Evolutionary conservation across 2,888 invertebrate species (phyloP).

Genomic region (Pristionchus maxplancki): DNA sequence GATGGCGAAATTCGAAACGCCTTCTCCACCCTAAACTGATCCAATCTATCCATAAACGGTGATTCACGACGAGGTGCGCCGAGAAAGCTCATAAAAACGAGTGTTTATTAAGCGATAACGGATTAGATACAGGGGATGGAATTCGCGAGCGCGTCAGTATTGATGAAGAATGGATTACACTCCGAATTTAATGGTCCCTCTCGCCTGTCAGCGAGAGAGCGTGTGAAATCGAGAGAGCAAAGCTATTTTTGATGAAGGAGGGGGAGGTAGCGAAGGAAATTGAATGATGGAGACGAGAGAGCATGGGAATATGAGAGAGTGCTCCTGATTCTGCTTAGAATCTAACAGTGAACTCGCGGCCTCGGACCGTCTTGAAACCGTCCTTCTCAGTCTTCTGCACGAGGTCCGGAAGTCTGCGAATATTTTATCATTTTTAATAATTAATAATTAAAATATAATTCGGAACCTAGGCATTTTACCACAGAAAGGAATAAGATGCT

Average conservation of each 20-base stretch:
- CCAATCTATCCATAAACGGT: too few relatives aligned
- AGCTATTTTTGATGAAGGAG: too few relatives aligned
- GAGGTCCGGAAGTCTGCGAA: slow-evolving; percentile 22
- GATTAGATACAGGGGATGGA: neutral
- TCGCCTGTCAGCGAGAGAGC: too few relatives aligned
- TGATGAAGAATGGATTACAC: neutral
- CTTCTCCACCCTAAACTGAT: too few relatives aligned
- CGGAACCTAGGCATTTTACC: too few relatives aligned
- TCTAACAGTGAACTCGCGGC: neutral
- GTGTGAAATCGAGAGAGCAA: too few relatives aligned
- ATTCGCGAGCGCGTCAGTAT: neutral
- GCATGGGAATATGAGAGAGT: neutral
- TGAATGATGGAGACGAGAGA: neutral
- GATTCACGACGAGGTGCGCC: neutral
- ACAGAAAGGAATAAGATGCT: too few relatives aligned
- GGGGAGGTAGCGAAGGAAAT: neutral
- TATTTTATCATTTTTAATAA: neutral
- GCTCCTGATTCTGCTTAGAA: neutral
- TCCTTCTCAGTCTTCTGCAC: neutral
- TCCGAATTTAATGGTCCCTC: neutral
- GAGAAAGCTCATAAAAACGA: neutral
- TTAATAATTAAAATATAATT: too few relatives aligned
- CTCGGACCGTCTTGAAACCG: slow-evolving; percentile 4
- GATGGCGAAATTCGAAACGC: too few relatives aligned
- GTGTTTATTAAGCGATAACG: neutral